These are phyloP conservation scores for Acanthisitta chloris DNA, from an alignment of 2,113 vertebrate genomes.

Conservation along the genomic window DNA sequence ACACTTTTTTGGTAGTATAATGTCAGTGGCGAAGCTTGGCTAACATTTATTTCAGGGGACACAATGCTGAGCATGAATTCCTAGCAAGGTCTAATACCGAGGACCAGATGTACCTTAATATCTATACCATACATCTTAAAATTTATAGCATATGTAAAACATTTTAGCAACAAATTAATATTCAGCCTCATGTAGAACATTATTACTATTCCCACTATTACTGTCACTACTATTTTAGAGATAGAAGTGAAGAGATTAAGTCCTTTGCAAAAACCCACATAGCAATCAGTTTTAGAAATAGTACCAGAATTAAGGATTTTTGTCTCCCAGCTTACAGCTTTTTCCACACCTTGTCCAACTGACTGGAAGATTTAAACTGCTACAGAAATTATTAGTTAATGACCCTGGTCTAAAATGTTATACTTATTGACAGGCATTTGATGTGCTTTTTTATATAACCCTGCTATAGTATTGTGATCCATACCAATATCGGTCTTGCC, in stretches of 20 bases:
- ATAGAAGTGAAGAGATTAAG: background rate
- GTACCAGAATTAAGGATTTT: background rate
- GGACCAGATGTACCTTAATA: background rate
- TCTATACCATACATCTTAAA: background rate
- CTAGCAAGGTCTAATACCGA: background rate
- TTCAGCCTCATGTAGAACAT: background rate
- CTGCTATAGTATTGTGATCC: background rate
- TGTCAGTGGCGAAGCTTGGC: background rate
- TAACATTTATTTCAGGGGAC: background rate
- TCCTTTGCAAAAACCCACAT: background rate
- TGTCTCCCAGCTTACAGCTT: background rate
- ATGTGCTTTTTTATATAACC: background rate
- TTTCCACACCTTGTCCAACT: background rate
- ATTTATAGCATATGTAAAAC: background rate
- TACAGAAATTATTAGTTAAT: background rate
- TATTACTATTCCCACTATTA: background rate
- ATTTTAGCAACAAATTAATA: background rate
- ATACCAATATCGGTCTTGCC: background rate
- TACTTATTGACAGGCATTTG: background rate
- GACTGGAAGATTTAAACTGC: background rate
- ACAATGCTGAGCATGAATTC: background rate
- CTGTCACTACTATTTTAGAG: background rate
- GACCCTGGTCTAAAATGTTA: background rate
- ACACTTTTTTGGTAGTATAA: background rate
- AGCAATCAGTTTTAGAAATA: background rate